Evolutionary conservation across 2,888 invertebrate genomes (phyloP).

Genomic region (Eulithis prunata): DNA sequence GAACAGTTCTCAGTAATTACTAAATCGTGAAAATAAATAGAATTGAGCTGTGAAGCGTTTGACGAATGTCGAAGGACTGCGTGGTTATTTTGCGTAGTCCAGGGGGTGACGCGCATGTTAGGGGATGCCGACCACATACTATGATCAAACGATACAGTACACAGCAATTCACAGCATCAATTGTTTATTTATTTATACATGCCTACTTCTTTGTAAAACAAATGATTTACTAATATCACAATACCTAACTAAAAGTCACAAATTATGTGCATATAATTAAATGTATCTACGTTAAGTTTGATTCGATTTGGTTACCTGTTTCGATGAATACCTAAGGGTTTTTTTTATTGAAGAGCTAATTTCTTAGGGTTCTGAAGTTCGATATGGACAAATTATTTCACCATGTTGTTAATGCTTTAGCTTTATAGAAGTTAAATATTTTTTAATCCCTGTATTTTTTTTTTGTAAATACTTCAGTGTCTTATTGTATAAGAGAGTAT

Average conservation of each 20-base stretch:
- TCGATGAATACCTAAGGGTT: no score
- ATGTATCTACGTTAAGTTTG: no score
- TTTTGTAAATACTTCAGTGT: no score
- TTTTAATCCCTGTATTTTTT: no score
- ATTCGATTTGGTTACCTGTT: no score
- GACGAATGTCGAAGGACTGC: conserved; percentile 76
- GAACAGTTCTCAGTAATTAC: not conserved
- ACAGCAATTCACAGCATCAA: conserved; percentile 60
- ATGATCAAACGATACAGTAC: conserved; percentile 51
- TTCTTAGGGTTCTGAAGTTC: no score
- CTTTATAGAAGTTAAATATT: no score
- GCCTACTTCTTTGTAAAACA: not conserved
- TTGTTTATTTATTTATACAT: conserved; percentile 17
- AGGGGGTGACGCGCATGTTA: conserved; percentile 72
- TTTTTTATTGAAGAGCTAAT: no score
- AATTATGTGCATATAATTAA: no score
- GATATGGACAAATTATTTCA: no score
- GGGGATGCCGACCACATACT: conserved; percentile 68
- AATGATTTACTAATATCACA: not conserved
- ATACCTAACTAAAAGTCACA: not conserved
- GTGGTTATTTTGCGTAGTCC: conserved; percentile 64
- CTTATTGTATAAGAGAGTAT: no score
- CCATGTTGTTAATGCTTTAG: no score
- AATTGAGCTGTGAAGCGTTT: conserved; percentile 60
- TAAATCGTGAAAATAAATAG: conserved; percentile 6